Percentiles rank a stretch among this genome's conserved stretches.
Conservation (phyloP, 2,888 invertebrate genomes). For the Ophraella communa region DNA sequence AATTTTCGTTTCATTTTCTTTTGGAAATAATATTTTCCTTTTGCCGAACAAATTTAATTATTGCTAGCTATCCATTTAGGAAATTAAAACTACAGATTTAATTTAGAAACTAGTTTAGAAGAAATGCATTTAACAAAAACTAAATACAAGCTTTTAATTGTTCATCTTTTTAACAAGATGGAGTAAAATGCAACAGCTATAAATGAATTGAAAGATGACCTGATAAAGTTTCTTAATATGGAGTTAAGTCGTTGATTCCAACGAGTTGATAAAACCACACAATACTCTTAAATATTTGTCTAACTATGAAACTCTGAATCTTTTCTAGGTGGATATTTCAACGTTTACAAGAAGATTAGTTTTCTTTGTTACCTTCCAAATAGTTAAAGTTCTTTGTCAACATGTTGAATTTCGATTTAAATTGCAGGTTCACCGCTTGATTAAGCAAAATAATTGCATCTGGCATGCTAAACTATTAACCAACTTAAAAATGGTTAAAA, state of each 20-base stretch:
- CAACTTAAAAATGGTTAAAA: too few relatives aligned
- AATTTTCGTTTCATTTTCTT: too few relatives aligned
- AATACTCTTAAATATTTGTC: constrained; percentile 27
- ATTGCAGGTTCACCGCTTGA: neutral
- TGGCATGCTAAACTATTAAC: too few relatives aligned
- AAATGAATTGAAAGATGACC: neutral
- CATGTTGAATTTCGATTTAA: neutral
- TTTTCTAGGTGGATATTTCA: constrained; percentile 11
- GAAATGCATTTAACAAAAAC: too few relatives aligned
- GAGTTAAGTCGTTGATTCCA: constrained; percentile 1
- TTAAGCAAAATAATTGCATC: neutral
- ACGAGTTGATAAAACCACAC: constrained; percentile 6
- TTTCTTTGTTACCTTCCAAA: neutral
- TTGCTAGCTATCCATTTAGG: too few relatives aligned
- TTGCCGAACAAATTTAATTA: too few relatives aligned
- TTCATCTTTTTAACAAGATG: too few relatives aligned
- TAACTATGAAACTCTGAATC: constrained; percentile 17
- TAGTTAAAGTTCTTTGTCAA: neutral
- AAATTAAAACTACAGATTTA: too few relatives aligned
- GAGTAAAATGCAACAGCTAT: neutral
- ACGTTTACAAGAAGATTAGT: constrained; percentile 7
- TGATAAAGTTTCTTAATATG: neutral
- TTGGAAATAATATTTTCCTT: too few relatives aligned
- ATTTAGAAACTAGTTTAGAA: too few relatives aligned
- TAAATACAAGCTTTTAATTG: too few relatives aligned